Conservation (phyloP, 2,113 vertebrate genomes). For the Paralichthys olivaceus region DNA sequence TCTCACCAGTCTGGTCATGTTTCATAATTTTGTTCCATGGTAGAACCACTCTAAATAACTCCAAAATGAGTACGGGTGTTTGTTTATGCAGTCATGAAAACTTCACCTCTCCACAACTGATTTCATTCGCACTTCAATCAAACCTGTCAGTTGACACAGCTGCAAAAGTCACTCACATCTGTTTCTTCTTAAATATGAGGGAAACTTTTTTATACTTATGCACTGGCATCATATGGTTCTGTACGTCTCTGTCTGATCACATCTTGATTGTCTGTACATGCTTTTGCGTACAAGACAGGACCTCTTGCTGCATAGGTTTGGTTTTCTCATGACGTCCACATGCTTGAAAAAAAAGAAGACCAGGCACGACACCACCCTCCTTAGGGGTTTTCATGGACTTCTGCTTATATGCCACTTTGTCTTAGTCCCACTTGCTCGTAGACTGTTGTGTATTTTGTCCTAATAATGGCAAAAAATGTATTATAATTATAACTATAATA, state of each 20-base stretch:
- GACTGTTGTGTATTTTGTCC: too few species aligned
- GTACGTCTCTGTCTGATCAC: conserved; percentile 2
- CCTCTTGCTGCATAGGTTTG: conserved; percentile 19
- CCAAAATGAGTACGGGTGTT: conserved; percentile 55
- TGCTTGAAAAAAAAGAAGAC: background rate
- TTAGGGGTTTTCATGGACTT: too few species aligned
- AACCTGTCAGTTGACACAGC: conserved; percentile 27
- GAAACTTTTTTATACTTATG: background rate
- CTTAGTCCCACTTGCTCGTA: too few species aligned
- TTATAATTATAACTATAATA: too few species aligned
- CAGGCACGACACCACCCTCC: too few species aligned
- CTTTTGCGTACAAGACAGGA: background rate
- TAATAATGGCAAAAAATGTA: too few species aligned
- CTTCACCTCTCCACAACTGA: conserved; percentile 18
- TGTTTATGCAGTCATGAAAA: conserved; percentile 64
- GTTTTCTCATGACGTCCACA: background rate
- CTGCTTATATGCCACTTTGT: too few species aligned
- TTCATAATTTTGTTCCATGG: conserved; percentile 21
- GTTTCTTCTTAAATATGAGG: background rate
- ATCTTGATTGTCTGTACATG: conserved; percentile 38
- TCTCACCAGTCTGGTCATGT: conserved; percentile 62
- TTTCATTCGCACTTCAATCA: conserved; percentile 26
- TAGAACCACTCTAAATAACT: conserved; percentile 27
- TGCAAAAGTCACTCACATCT: conserved; percentile 24
- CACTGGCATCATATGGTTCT: background rate